These are phyloP conservation scores for Chlorops oryzae DNA, from an alignment of 1,140 invertebrate species.

Conservation along the genomic window DNA sequence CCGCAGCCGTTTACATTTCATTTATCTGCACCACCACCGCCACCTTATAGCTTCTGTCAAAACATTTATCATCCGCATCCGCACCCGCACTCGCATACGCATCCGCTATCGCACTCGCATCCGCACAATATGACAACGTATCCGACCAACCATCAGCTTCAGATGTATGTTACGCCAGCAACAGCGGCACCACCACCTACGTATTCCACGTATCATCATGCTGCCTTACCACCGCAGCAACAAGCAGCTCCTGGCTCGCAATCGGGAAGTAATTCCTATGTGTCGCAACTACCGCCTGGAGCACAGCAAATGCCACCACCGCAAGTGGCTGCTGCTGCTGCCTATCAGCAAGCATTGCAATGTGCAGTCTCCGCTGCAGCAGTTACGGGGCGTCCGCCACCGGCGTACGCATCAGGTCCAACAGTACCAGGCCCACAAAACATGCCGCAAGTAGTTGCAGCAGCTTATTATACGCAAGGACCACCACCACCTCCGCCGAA, in stretches of 20 bases:
- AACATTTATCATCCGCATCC: slow-evolving; percentile 42
- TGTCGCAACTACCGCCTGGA: neutral
- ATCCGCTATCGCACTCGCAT: too few relatives aligned
- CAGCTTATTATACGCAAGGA: too few relatives aligned
- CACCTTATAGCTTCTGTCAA: slow-evolving; percentile 44
- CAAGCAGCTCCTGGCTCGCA: slow-evolving; percentile 22
- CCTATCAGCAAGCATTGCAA: too few relatives aligned
- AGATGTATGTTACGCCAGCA: slow-evolving; percentile 50
- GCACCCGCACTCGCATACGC: too few relatives aligned
- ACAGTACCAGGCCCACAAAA: neutral
- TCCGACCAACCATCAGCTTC: slow-evolving; percentile 48
- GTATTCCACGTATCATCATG: slow-evolving; percentile 43
- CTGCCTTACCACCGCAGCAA: slow-evolving; percentile 22
- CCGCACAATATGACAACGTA: slow-evolving; percentile 42
- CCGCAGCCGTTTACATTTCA: slow-evolving; percentile 40
- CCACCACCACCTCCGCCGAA: slow-evolving; percentile 22
- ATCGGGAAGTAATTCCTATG: too few relatives aligned
- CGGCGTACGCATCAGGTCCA: slow-evolving; percentile 25
- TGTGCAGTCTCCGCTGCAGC: too few relatives aligned
- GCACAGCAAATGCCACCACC: slow-evolving; percentile 4
- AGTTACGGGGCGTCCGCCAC: slow-evolving; percentile 25
- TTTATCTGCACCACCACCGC: too few relatives aligned
- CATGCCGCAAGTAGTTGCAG: slow-evolving; percentile 1
- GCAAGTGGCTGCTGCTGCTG: slow-evolving; percentile 13
- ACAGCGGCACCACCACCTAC: slow-evolving; percentile 46